Percentiles rank a stretch among this genome's conserved stretches.
These are phyloP conservation scores for Dendrolimus houi DNA, from an alignment of 2,888 invertebrate species.

Conservation along the genomic window DNA sequence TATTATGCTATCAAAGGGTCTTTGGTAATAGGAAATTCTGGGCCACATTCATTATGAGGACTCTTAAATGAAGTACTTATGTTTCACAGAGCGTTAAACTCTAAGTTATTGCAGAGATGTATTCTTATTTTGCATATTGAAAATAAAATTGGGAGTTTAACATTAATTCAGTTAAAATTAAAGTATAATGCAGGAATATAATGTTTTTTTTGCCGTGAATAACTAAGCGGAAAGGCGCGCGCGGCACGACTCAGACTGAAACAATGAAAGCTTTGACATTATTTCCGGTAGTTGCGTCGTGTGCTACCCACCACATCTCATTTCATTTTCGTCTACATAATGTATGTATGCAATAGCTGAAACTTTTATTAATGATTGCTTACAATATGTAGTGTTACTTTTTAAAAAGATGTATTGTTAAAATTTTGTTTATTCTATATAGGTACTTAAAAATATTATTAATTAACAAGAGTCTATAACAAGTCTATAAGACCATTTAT, in stretches of 20 bases:
- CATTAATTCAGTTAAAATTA: slow-evolving; percentile 33
- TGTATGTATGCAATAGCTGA: slow-evolving; percentile 15
- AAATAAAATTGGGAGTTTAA: no score
- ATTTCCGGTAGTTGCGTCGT: slow-evolving; percentile 51
- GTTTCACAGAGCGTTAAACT: slow-evolving; percentile 9
- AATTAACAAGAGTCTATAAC: no score
- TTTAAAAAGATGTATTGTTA: no score
- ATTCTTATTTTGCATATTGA: no score
- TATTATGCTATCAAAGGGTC: slow-evolving; percentile 67
- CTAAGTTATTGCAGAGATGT: no score
- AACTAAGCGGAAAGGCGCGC: slow-evolving; percentile 21
- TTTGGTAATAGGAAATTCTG: slow-evolving; percentile 47
- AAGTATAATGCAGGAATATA: slow-evolving; percentile 33
- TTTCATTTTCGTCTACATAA: slow-evolving; percentile 38
- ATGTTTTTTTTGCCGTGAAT: slow-evolving; percentile 21
- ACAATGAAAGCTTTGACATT: slow-evolving; percentile 57
- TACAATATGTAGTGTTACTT: no score
- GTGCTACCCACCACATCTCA: slow-evolving; percentile 40
- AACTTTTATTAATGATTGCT: not conserved
- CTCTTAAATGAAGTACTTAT: slow-evolving; percentile 15
- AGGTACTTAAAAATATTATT: no score
- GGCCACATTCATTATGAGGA: slow-evolving; percentile 35
- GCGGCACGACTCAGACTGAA: slow-evolving; percentile 30
- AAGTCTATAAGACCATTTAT: no score
- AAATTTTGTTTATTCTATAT: no score